These are phyloP conservation scores for Bubo scandiacus DNA, from an alignment of 2,113 vertebrate genomes.

Conservation along the genomic window DNA sequence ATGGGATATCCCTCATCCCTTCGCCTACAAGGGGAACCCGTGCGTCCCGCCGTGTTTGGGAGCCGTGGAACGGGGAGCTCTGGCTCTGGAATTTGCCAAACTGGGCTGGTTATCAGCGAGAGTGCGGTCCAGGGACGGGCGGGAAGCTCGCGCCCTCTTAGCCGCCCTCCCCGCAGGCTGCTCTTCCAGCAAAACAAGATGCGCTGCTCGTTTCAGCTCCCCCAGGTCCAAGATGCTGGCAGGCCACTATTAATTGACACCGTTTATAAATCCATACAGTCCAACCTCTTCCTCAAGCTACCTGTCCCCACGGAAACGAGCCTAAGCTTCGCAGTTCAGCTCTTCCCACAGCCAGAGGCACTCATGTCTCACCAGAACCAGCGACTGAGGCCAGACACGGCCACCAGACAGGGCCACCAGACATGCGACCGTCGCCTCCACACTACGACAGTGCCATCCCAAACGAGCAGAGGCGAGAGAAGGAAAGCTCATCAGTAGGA, in stretches of 20 bases:
- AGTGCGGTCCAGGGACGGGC: not conserved
- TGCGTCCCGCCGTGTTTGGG: not conserved
- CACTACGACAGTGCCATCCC: accelerated
- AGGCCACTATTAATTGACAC: accelerated
- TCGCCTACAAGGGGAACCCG: too few relatives aligned
- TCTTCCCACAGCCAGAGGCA: not conserved
- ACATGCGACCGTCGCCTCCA: not conserved
- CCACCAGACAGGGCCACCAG: too few relatives aligned
- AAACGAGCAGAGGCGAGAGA: not conserved
- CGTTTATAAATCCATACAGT: not conserved
- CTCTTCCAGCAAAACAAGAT: not conserved
- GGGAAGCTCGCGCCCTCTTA: accelerated
- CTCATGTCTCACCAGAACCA: not conserved
- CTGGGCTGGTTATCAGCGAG: accelerated
- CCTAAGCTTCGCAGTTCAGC: not conserved
- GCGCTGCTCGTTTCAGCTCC: not conserved
- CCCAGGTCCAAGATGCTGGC: not conserved
- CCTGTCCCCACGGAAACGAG: not conserved
- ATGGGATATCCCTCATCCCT: accelerated
- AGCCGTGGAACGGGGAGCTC: not conserved
- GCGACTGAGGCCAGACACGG: too few relatives aligned
- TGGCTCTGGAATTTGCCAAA: not conserved
- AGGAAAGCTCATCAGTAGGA: not conserved
- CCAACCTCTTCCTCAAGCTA: not conserved
- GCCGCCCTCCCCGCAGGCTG: not conserved